Evolutionary conservation across 2,797 vertebrate species (phyloP).

Genomic region (Eidolon dupreanum): DNA sequence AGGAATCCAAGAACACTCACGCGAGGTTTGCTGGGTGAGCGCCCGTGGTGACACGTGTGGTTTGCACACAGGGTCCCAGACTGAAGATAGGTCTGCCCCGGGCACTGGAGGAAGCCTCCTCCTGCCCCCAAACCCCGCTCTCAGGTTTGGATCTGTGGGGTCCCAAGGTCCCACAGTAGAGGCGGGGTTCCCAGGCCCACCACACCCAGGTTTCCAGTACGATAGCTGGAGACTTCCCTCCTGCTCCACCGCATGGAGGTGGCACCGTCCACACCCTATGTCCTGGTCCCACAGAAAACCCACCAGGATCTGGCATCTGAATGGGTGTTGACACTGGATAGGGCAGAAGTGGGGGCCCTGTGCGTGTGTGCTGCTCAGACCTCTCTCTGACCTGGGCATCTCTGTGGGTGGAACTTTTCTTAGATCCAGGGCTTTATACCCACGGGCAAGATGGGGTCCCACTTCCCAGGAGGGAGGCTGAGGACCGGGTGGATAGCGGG

Average conservation of each 20-base stretch:
- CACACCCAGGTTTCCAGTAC: neutral
- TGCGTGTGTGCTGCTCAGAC: no score
- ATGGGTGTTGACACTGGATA: neutral
- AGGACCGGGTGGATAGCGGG: neutral
- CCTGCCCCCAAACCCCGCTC: rapidly evolving
- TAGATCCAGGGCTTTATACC: neutral
- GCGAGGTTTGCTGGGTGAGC: neutral
- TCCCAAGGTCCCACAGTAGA: neutral
- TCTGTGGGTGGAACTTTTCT: neutral
- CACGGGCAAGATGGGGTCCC: neutral
- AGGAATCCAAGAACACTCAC: conserved; percentile 5
- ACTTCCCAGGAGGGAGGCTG: neutral
- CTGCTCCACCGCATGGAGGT: rapidly evolving
- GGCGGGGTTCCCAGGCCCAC: neutral
- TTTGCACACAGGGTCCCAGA: neutral
- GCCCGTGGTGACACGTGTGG: neutral
- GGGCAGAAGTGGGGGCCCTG: no score
- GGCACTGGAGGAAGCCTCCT: neutral
- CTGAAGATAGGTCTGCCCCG: no score
- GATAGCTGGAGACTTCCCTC: neutral
- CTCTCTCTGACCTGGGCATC: neutral
- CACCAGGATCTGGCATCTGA: neutral
- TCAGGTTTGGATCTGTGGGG: no score
- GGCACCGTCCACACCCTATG: rapidly evolving
- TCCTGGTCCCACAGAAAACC: neutral